A percentile compares a stretch with the other conserved stretches of the same genome.
Evolutionary conservation across 2,797 vertebrate species (phyloP).

Genomic region (Falco cherrug): DNA sequence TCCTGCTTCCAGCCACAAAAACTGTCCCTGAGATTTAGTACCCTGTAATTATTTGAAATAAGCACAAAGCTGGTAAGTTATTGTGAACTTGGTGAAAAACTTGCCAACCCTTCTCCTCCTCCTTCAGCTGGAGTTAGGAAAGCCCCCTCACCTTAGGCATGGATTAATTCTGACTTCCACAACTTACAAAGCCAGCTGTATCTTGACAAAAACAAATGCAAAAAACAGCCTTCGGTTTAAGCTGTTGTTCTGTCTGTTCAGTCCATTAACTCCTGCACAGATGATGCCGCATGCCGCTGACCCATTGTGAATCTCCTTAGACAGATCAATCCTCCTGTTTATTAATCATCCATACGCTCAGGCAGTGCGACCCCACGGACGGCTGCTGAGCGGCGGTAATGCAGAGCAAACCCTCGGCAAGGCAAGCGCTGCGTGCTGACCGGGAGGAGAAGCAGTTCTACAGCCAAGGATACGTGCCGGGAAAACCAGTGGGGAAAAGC

Average conservation of each 20-base stretch:
- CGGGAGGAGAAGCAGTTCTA: neutral
- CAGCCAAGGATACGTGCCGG: neutral
- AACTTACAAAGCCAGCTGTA: neutral
- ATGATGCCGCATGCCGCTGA: neutral
- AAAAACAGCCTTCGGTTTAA: neutral
- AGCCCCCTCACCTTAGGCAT: neutral
- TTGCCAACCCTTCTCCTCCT: neutral
- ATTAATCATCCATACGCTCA: neutral
- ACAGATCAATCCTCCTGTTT: neutral
- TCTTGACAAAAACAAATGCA: neutral
- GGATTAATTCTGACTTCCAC: neutral
- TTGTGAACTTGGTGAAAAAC: neutral
- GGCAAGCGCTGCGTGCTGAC: neutral
- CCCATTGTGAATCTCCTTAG: neutral
- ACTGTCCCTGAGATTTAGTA: neutral
- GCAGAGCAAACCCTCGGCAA: neutral
- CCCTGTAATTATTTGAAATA: neutral
- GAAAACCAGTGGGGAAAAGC: neutral
- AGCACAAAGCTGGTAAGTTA: neutral
- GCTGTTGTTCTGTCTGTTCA: neutral
- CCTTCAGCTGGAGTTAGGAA: neutral
- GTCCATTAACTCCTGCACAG: neutral
- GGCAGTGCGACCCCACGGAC: fast-evolving
- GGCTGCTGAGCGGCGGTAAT: neutral
- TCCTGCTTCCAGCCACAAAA: neutral